phyloP scores from a whole-genome alignment of 2,888 invertebrate species.

The Calameuta idolon region DNA sequence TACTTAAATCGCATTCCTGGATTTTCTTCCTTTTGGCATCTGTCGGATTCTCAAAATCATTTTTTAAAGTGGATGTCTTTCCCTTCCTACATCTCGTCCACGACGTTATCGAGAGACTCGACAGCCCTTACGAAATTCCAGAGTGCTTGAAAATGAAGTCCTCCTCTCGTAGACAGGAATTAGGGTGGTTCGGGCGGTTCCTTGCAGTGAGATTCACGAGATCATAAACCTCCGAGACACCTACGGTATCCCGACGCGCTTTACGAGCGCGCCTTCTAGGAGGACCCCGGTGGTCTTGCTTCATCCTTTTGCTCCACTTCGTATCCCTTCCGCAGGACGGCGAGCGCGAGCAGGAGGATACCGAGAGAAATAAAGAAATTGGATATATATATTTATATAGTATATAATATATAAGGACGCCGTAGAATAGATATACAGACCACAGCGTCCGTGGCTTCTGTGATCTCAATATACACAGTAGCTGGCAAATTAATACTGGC shows the following conservation, averaged over 20 bases:
- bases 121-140: not conserved
- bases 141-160: not conserved
- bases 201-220: constrained; percentile 12
- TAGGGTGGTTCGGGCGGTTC: constrained; percentile 1
- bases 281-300: not conserved
- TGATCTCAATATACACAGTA: constrained; percentile 39
- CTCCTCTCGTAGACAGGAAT: not conserved
- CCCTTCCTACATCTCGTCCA: not conserved
- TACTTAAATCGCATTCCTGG: too few species aligned
- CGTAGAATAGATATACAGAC: not conserved
- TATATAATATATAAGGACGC: not conserved
- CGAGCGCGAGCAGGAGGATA: not conserved
- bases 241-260: not conserved
- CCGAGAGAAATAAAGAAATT: not conserved
- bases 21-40: not conserved
- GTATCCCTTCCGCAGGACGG: not conserved
- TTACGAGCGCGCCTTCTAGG: constrained; percentile 5
- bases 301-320: not conserved
- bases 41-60: not conserved
- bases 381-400: not conserved
- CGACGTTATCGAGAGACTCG: not conserved
- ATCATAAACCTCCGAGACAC: constrained; percentile 12
- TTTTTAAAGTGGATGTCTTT: not conserved
- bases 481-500: constrained; percentile 48
- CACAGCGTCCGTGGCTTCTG: constrained; percentile 36